phyloP scores from a whole-genome alignment of 2,797 vertebrate species.

The Lutjanus argentimaculatus region DNA sequence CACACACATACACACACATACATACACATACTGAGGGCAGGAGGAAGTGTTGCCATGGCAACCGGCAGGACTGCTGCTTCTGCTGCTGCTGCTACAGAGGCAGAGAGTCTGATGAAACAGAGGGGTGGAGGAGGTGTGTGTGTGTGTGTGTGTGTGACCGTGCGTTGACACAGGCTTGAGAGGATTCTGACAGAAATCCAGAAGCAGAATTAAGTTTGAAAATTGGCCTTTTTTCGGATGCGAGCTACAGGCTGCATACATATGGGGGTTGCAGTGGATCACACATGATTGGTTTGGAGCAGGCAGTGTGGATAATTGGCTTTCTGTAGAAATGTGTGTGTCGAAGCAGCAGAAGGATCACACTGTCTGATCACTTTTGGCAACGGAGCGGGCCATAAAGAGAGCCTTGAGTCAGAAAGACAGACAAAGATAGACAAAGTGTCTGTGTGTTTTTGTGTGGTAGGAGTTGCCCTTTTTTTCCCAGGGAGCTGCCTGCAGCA shows the following conservation, averaged over 20 bases:
- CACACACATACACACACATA: constrained; percentile 48
- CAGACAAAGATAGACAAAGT: constrained; percentile 41
- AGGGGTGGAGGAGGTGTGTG: constrained; percentile 49
- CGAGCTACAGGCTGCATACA: constrained; percentile 39
- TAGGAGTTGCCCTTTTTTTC: constrained; percentile 40
- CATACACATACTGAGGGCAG: constrained; percentile 73
- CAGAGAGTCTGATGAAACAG: constrained; percentile 74
- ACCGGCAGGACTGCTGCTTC: constrained; percentile 83
- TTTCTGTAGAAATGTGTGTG: constrained; percentile 55
- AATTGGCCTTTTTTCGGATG: constrained; percentile 42
- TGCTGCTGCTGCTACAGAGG: constrained; percentile 74
- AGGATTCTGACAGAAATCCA: constrained; percentile 53
- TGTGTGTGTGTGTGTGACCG: background rate
- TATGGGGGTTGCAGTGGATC: constrained; percentile 23
- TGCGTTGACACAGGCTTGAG: constrained; percentile 31
- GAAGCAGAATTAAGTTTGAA: constrained; percentile 40
- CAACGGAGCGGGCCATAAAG: constrained; percentile 69
- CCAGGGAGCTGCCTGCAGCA: constrained; percentile 33
- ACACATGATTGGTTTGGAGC: constrained; percentile 40
- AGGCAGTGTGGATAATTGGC: constrained; percentile 60
- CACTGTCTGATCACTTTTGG: constrained; percentile 76
- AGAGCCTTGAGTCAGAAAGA: constrained; percentile 68
- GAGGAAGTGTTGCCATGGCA: constrained; percentile 90
- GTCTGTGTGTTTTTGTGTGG: constrained; percentile 26
- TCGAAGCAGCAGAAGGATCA: constrained; percentile 70